Conservation (phyloP, 2,797 vertebrate species). For the Acanthurus leucopareius region DNA sequence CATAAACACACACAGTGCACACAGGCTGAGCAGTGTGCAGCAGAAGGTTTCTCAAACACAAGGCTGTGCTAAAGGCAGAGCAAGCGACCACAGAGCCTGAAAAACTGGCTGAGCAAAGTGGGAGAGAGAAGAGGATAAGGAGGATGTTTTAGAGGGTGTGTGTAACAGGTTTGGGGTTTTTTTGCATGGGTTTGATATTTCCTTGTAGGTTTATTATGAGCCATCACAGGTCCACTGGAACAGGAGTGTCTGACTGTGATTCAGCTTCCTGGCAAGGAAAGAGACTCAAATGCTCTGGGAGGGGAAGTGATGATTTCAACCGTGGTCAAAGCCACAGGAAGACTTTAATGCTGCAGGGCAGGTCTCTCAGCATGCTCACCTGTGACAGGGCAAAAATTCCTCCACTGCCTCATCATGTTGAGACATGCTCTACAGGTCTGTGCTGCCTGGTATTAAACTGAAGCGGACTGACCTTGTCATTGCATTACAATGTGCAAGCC, state of each 20-base stretch:
- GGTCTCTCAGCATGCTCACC: slow-evolving; percentile 22
- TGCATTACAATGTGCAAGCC: not conserved
- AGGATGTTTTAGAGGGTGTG: slow-evolving; percentile 1
- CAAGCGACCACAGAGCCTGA: slow-evolving; percentile 72
- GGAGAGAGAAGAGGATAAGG: slow-evolving; percentile 1
- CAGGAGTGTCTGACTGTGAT: slow-evolving; percentile 32
- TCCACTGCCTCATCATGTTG: slow-evolving; percentile 33
- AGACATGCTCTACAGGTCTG: slow-evolving; percentile 26
- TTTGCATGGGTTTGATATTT: slow-evolving; percentile 3
- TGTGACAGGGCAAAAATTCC: slow-evolving; percentile 49
- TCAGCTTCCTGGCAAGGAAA: slow-evolving; percentile 37
- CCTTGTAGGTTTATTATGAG: not conserved
- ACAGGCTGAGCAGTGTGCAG: slow-evolving; percentile 68
- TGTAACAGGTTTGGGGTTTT: slow-evolving; percentile 12
- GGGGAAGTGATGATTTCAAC: slow-evolving; percentile 38
- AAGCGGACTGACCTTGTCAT: not conserved
- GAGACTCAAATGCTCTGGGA: slow-evolving; percentile 18
- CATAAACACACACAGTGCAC: slow-evolving; percentile 65
- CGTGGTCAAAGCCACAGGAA: not conserved
- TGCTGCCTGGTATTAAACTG: not conserved
- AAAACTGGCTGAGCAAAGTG: slow-evolving; percentile 77
- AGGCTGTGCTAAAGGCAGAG: slow-evolving; percentile 70
- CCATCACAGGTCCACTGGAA: not conserved
- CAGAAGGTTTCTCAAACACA: slow-evolving; percentile 67
- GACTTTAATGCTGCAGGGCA: slow-evolving; percentile 24